A percentile compares a stretch with the other conserved stretches of the same genome.
phyloP scores from a whole-genome alignment of 2,113 vertebrate species.

The Petaurus breviceps region DNA sequence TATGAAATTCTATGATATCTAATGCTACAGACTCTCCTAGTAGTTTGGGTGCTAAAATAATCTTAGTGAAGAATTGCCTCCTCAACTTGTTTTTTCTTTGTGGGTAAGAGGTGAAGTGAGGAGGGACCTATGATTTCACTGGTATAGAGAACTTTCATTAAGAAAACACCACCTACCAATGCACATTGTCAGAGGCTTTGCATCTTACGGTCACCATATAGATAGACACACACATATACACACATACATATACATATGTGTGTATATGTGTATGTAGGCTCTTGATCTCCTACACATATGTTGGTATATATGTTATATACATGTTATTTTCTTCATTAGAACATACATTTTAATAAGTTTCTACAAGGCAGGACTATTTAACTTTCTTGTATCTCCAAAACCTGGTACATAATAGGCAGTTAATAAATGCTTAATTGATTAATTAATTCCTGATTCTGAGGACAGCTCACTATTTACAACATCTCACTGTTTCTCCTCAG shows the following conservation, averaged over 20 bases:
- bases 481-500: not conserved
- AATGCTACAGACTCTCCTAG: not conserved
- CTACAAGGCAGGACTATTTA: not conserved
- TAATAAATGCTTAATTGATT: not conserved
- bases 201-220: not conserved
- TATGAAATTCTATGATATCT: not conserved
- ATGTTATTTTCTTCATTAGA: not conserved
- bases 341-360: not conserved
- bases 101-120: not conserved
- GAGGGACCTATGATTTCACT: not conserved
- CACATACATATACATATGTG: not conserved
- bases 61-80: not conserved
- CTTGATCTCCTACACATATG: not conserved
- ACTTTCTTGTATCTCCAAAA: not conserved
- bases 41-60: not conserved
- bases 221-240: not conserved
- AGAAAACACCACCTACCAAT: not conserved
- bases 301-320: not conserved
- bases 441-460: not conserved
- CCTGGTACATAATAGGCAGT: not conserved
- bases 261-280: not conserved
- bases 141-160: not conserved
- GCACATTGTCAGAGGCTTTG: not conserved
- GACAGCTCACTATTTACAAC: not conserved
- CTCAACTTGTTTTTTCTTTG: not conserved